A percentile compares a stretch with the other conserved stretches of the same genome.
These are phyloP conservation scores for Chaetodon trifascialis DNA, from an alignment of 2,113 vertebrate species.

Conservation along the genomic window DNA sequence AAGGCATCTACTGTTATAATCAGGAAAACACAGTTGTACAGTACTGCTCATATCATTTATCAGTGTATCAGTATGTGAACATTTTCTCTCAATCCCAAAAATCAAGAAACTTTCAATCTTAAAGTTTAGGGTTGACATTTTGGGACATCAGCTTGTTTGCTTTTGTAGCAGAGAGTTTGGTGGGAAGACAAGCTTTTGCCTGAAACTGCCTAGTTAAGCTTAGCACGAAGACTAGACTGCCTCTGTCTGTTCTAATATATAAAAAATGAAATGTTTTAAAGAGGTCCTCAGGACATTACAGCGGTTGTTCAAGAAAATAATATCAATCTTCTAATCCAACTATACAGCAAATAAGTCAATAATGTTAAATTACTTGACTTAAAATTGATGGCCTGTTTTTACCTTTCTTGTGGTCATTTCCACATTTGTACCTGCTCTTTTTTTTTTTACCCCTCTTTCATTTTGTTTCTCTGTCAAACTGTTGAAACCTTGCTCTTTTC, in stretches of 20 bases:
- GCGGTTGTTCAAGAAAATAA: not conserved
- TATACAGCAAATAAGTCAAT: too few relatives aligned
- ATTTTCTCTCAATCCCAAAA: conserved; percentile 1
- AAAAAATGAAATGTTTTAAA: not conserved
- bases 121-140: not conserved
- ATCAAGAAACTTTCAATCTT: too few relatives aligned
- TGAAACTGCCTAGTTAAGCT: not conserved
- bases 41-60: too few relatives aligned
- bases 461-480: not conserved
- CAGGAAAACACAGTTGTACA: not conserved
- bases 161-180: not conserved
- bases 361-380: not conserved
- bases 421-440: not conserved
- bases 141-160: not conserved
- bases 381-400: not conserved
- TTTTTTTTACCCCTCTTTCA: not conserved
- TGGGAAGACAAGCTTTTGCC: too few relatives aligned
- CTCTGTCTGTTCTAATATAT: too few relatives aligned
- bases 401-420: not conserved
- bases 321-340: not conserved
- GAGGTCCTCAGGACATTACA: too few relatives aligned
- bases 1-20: not conserved
- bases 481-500: not conserved
- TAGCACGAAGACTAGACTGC: not conserved
- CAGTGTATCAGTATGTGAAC: too few relatives aligned